These are phyloP conservation scores for Aviceda subcristata DNA, from an alignment of 2,113 vertebrate genomes.

Conservation along the genomic window DNA sequence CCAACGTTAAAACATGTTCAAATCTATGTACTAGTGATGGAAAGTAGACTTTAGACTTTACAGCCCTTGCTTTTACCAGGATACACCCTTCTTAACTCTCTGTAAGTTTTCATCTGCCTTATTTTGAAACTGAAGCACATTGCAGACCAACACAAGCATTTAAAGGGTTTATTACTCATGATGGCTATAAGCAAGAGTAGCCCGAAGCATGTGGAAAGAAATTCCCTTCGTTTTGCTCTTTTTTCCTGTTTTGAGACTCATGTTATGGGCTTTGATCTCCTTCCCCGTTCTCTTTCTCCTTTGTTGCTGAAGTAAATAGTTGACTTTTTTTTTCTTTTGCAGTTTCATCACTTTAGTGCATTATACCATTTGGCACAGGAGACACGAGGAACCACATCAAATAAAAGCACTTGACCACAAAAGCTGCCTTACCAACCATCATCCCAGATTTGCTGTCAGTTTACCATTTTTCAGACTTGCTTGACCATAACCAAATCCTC, in stretches of 20 bases:
- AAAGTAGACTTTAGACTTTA: not conserved
- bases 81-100: not conserved
- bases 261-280: constrained; percentile 64
- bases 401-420: constrained; percentile 75
- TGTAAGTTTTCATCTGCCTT: not conserved
- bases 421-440: constrained; percentile 63
- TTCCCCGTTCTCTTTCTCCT: constrained; percentile 34
- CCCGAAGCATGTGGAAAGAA: not conserved
- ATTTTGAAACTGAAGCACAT: not conserved
- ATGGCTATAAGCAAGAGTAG: not conserved
- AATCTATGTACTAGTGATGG: not conserved
- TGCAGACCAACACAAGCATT: not conserved
- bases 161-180: not conserved
- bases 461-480: constrained; percentile 70
- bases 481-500: constrained; percentile 65
- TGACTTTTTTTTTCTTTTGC: constrained; percentile 55
- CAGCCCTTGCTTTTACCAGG: not conserved
- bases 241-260: constrained; percentile 28
- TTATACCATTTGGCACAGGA: constrained; percentile 69
- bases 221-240: constrained; percentile 11
- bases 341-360: constrained; percentile 73
- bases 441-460: constrained; percentile 57
- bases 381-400: constrained; percentile 75
- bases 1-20: not conserved
- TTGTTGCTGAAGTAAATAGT: constrained; percentile 56